These are phyloP conservation scores for Caenorhabditis elegans DNA, from an alignment of 1,140 invertebrate genomes.

Conservation along the genomic window WBcel235 BX284603.4:4913001-4913500, in stretches of 20 bases:
- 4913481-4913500: background rate
- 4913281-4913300: constrained; percentile 23
- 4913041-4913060: background rate
- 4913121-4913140: constrained; percentile 1
- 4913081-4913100: background rate
- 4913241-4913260: background rate
- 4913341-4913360: background rate
- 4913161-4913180: too few species aligned
- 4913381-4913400: background rate
- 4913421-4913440: background rate
- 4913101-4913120: constrained; percentile 17
- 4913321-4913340: background rate
- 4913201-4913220: background rate
- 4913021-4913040: background rate
- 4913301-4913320: background rate
- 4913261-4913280: background rate
- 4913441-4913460: background rate
- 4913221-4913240: background rate
- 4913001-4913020: background rate
- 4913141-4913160: too few species aligned
- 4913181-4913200: background rate
- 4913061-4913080: background rate
- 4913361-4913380: background rate
- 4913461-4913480: constrained; percentile 1
- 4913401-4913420: background rate